Conservation (phyloP, 2,113 vertebrate genomes). For the Lagopus muta region DNA sequence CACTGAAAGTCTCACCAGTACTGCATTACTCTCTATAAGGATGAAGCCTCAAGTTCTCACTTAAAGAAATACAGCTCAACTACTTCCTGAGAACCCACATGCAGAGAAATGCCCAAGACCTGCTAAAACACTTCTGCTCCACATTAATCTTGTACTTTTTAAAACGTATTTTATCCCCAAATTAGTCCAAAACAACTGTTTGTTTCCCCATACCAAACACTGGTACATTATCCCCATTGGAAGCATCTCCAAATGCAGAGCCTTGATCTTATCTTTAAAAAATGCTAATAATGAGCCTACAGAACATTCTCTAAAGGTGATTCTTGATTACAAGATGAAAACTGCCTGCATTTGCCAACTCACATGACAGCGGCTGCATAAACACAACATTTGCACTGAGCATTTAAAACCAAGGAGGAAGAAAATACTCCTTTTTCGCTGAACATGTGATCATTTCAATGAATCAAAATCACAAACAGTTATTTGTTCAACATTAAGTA, state of each 20-base stretch:
- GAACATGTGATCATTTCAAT: neutral
- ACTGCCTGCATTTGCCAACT: neutral
- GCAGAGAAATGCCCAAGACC: neutral
- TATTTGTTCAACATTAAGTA: neutral
- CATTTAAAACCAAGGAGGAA: neutral
- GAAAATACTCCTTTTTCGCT: neutral
- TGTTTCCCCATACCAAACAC: neutral
- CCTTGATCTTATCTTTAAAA: constrained; percentile 39
- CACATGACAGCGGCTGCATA: neutral
- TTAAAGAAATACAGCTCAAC: neutral
- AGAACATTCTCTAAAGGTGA: constrained; percentile 8
- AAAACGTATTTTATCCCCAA: neutral
- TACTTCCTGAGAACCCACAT: neutral
- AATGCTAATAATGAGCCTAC: neutral
- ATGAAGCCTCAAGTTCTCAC: neutral
- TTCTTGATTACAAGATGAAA: constrained; percentile 1
- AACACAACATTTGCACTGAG: neutral
- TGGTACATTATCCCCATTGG: neutral
- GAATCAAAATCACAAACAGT: neutral
- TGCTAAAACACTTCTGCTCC: neutral
- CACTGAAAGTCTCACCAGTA: neutral
- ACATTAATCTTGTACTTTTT: neutral
- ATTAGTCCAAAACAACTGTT: constrained; percentile 6
- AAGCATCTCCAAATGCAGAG: neutral
- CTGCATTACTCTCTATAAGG: neutral